These are phyloP conservation scores for Oxyruncus cristatus DNA, from an alignment of 2,113 vertebrate genomes.

Conservation along the genomic window DNA sequence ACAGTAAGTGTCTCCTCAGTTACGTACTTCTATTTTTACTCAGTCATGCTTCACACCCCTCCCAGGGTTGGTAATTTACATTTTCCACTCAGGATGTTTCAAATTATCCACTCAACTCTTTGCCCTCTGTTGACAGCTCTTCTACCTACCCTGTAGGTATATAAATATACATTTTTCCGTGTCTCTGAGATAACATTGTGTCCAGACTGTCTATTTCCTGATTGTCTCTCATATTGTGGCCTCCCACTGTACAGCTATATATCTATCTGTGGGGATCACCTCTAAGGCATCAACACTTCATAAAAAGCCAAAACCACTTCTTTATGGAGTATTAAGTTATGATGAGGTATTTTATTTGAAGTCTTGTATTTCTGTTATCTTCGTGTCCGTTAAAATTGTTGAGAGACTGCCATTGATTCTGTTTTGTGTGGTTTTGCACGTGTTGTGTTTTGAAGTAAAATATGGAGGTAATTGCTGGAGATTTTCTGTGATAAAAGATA, in stretches of 20 bases:
- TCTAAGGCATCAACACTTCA: neutral
- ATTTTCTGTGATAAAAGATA: neutral
- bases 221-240: neutral
- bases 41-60: neutral
- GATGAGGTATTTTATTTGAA: neutral
- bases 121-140: neutral
- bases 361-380: neutral
- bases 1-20: constrained; percentile 78
- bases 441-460: neutral
- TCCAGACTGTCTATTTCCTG: neutral
- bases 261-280: neutral
- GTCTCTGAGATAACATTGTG: constrained; percentile 27
- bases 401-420: neutral
- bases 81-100: constrained; percentile 34
- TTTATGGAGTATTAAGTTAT: neutral
- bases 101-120: constrained; percentile 13
- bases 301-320: neutral
- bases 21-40: neutral
- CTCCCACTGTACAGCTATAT: neutral
- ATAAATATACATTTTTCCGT: constrained; percentile 19
- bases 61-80: neutral
- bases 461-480: neutral
- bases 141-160: neutral
- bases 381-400: neutral
- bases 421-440: neutral